Conservation (phyloP, 2,888 invertebrate genomes). For the Stomorhina lunata region DNA sequence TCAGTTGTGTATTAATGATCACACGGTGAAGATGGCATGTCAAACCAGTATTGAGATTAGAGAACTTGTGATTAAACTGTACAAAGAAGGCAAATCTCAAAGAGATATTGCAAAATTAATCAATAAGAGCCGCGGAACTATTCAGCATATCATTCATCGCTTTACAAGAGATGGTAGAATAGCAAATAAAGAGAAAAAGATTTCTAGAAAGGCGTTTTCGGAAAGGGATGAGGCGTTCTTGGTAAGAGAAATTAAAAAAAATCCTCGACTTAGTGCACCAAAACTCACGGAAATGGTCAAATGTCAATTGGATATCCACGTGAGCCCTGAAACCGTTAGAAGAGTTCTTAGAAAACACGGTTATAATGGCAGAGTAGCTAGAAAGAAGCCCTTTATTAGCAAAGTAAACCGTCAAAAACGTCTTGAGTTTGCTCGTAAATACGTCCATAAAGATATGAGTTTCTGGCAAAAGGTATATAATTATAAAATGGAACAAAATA, state of each 20-base stretch:
- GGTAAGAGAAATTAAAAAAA: not conserved
- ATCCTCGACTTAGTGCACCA: too few relatives aligned
- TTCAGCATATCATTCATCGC: too few relatives aligned
- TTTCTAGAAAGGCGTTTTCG: too few relatives aligned
- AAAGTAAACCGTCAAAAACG: too few relatives aligned
- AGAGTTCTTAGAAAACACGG: too few relatives aligned
- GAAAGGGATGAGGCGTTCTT: too few relatives aligned
- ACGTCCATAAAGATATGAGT: too few relatives aligned
- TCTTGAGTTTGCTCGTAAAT: not conserved
- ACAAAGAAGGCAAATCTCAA: not conserved
- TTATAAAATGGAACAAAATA: not conserved
- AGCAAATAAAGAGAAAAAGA: not conserved
- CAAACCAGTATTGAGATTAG: constrained; percentile 11
- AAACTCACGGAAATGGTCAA: too few relatives aligned
- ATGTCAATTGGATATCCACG: not conserved
- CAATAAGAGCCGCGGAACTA: too few relatives aligned
- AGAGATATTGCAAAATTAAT: too few relatives aligned
- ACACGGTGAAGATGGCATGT: not conserved
- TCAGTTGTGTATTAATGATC: not conserved
- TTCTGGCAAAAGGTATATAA: constrained; percentile 2
- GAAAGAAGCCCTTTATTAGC: not conserved
- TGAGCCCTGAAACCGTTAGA: not conserved
- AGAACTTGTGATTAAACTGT: not conserved
- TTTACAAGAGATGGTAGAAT: too few relatives aligned
- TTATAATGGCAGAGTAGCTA: not conserved